These are phyloP conservation scores for Archaeoteleia sp. DNA, from an alignment of 2,888 invertebrate species.

Conservation along the genomic window DNA sequence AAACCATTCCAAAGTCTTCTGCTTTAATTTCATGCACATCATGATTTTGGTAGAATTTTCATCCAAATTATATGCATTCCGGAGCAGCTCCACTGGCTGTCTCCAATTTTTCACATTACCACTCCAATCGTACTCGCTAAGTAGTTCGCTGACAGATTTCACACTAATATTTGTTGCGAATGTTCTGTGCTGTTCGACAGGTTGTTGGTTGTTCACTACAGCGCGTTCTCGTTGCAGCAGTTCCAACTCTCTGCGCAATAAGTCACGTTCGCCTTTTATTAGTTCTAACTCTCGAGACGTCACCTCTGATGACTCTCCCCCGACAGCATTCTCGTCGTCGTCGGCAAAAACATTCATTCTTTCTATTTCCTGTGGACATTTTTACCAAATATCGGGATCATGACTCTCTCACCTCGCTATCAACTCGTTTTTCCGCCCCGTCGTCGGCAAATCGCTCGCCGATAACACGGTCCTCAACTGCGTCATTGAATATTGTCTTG, in stretches of 20 bases:
- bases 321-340: not conserved
- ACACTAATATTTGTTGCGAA: too few species aligned
- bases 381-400: not conserved
- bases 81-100: too few species aligned
- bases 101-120: too few species aligned
- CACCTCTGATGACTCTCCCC: too few species aligned
- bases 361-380: not conserved
- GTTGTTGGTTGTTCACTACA: too few species aligned
- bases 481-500: not conserved
- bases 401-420: not conserved
- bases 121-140: too few species aligned
- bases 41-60: too few species aligned
- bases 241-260: slow-evolving; percentile 1
- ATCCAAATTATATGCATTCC: too few species aligned
- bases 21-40: slow-evolving; percentile 28
- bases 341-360: not conserved
- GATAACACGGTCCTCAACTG: not conserved
- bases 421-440: slow-evolving; percentile 3
- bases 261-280: not conserved
- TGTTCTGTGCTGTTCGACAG: too few species aligned
- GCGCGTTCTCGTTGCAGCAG: slow-evolving; percentile 1
- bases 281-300: not conserved
- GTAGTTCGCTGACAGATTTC: too few species aligned
- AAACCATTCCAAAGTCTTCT: slow-evolving; percentile 38
- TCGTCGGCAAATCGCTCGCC: not conserved